Evolutionary conservation across 2,113 vertebrate genomes (phyloP), one percentile per base, ranked within the genome.

Genomic region (Apodemus speciosus): DNA sequence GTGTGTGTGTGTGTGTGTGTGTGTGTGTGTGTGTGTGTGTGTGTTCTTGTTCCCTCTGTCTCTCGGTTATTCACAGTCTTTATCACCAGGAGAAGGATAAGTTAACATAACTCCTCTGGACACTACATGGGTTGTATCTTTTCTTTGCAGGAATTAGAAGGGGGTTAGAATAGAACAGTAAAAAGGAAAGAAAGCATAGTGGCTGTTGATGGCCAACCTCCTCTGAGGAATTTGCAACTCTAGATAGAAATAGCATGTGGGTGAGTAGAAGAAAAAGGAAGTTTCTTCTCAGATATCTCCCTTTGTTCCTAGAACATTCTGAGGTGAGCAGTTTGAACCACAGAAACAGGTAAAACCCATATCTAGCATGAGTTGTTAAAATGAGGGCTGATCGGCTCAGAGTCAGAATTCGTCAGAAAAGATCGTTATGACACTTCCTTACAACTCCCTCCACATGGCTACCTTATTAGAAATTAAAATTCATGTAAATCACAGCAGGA

Each of bases 381-480:
- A 95, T 51, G 94, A 94, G 73, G 97, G 93, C 84, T 97, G 96
- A 98, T 69, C 91, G 88, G 94, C 92, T 25, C 94, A 96, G 96
- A 93, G 96, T 84, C 95, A 90, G 96, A 96, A 96, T 96, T 96
- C 96, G 92, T 97, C 96, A 86, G 92, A 96, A 97, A 96, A 86
- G 95, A 91, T 97, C 95, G 98, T 98, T 97, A 96, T 97, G 97
- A 97, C 94, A 97, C 51, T 95, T 97, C 94, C 94, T 96, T 96
- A 72, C 88, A 97, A 92, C 85, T 93, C 77, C 43, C 77, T 98
- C 76, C 77, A 97, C 97, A 98, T 94, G 97, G 97, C 95, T 97
- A 97, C 94, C 95, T 96, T 98, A 97, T 97, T 96, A 97, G 97
- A 98, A 98, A 98, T 97, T 97, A 97, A 96, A 98, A 98, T 96